Evolutionary conservation across 1,140 invertebrate genomes (phyloP), one percentile per base, ranked within the genome.

Genomic region (Coboldia fuscipes): DNA sequence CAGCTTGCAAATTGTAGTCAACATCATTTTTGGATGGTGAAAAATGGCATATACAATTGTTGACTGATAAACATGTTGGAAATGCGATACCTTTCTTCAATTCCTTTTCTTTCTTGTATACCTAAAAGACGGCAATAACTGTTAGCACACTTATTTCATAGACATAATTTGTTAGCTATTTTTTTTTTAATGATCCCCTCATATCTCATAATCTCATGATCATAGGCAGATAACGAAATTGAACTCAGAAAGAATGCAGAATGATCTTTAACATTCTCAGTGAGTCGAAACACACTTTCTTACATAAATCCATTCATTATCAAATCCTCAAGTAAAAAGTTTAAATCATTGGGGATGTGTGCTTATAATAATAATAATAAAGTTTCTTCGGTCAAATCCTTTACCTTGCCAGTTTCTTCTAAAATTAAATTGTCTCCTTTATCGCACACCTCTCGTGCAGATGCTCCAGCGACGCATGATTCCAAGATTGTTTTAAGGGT

Each of bases 31-130:
- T 75, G 33, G 96, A 71, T 13, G 96, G 96, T 29, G 92, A 97
- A 57, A 82, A 98, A 54, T 98, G 94, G 56, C 94, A 97, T 54
- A 98, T 93, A 62, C 90, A 96, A 59, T 98, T 97, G 59, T 99
- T 97, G 8, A 97, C 79, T 16, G 93, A 97, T 38, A 98, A 70
- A 65, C 93, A 98, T 22, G 92, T 97, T 24, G 96, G 96, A 59
- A 98, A 98, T 24, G 94, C 93, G 50, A 98, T 93, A 50, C 89
- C 88, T 61, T 97, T 97, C 51, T 92, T 94, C 41, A 96, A 65
- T 42, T 96, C 88, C 56, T 97, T 98, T 51, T 97, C 89, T 52
- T 94, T 97, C 62, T 97, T 98, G 59, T 94, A 98, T 36, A 54
- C 52, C 52, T 55, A 14, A 10, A 32, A 24, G 23, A 8, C 12